Percentiles rank a stretch among this genome's conserved stretches.
Evolutionary conservation across 2,113 vertebrate species (phyloP).

Genomic region (Saimiri boliviensis): DNA sequence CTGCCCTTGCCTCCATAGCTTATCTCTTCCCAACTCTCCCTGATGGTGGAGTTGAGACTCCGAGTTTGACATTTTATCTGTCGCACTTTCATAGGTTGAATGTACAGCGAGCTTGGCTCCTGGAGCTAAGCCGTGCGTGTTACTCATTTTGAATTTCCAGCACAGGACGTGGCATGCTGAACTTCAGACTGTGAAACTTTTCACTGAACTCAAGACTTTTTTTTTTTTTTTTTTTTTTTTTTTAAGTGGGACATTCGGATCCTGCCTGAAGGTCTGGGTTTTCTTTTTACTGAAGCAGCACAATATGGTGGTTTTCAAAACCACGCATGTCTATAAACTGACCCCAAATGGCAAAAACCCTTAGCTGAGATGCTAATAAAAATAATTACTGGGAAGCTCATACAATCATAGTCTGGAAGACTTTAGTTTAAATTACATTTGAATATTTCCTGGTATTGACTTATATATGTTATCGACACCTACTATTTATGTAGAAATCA

Average conservation of each 20-base stretch:
- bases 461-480: accelerated
- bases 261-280: background rate
- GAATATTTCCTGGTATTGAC: accelerated
- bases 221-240: background rate
- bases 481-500: too few relatives aligned
- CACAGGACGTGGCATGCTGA: accelerated
- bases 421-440: background rate
- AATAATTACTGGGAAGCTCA: background rate
- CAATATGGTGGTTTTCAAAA: background rate
- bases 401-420: accelerated
- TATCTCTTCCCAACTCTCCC: accelerated
- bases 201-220: background rate
- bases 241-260: background rate
- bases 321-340: background rate
- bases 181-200: background rate
- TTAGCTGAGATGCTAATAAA: background rate
- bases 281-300: background rate
- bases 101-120: too few relatives aligned
- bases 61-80: accelerated
- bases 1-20: background rate
- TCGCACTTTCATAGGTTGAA: accelerated
- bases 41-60: accelerated
- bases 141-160: background rate
- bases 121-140: accelerated
- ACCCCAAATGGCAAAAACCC: background rate